Evolutionary conservation across 2,113 vertebrate genomes (phyloP).

Genomic region (Tetrao urogallus): DNA sequence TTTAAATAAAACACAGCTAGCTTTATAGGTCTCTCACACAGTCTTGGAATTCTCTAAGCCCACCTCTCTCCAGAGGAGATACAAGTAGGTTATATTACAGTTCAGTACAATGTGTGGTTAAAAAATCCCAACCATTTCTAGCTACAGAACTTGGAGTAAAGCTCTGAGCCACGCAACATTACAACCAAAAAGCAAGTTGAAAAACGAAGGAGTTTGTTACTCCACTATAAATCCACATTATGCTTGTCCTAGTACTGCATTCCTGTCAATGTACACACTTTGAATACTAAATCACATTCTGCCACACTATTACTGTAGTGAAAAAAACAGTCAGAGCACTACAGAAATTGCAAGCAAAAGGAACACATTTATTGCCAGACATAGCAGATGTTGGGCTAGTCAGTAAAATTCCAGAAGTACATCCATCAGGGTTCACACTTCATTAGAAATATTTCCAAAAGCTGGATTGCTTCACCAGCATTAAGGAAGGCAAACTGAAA

Average conservation of each 20-base stretch:
- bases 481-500: not conserved
- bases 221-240: not conserved
- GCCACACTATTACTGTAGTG: not conserved
- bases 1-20: slow-evolving; percentile 70
- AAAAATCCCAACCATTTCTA: not conserved
- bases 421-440: not conserved
- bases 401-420: not conserved
- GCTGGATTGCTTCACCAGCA: not conserved
- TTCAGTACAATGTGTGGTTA: not conserved
- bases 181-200: not conserved
- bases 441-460: not conserved
- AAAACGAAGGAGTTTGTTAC: not conserved
- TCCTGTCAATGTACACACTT: not conserved
- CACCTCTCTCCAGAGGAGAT: not conserved
- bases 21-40: slow-evolving; percentile 32
- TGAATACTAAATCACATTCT: not conserved
- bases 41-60: not conserved
- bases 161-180: not conserved
- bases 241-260: not conserved
- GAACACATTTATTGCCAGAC: not conserved
- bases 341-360: not conserved
- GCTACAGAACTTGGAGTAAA: not conserved
- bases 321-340: not conserved
- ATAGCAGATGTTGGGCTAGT: not conserved
- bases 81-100: not conserved